Evolutionary conservation across 2,888 invertebrate species (phyloP), one percentile per base, ranked within the genome.

Genomic region (Temnothorax unifasciatus): DNA sequence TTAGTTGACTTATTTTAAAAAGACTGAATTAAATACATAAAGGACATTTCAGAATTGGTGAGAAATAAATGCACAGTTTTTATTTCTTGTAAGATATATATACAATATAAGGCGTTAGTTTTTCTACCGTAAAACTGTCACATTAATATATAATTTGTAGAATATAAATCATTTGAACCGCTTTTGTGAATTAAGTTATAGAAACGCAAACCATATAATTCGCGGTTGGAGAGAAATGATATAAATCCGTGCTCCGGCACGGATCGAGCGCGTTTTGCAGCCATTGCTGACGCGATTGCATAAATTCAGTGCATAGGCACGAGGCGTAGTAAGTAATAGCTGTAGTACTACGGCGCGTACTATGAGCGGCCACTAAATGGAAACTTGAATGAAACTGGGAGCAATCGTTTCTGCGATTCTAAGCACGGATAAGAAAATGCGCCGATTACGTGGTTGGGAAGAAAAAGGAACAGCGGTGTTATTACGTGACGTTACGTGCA

Each of bases 331-430:
- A 86, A 91, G 89, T 88, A 89, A 91, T 89, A 87, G 84, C 89
- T 88, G 88, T 87, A 88, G 90, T 87, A 85, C 77, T 86, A 83
- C 87, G 66, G 50, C 63, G 87, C 87, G 88, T 90, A 90, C 90
- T 92, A 92, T 85, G 91, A 87, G 87, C 68, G 89, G 86, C 87
- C 76, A 84, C 87, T 89, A 92, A 92, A 91, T 90, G 92, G 86
- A 92, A 90, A 88, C 92, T 86, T 92, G 92, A 92, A 92, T 92
- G 92, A 91, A 91, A 90, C 89, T 84, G 77, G 85, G 74, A 71
- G 86, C 88, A 90, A 89, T 86, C 84, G 88, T 87, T 91, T 87
- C 88, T 86, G 88, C 85, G 91, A 89, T 92, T 92, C 89, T 86
- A 85, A 85, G 86, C 87, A 77, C 69, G 91, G 89, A 92, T 92